phyloP scores from a whole-genome alignment of 2,888 invertebrate species.

The Atethmia centrago region DNA sequence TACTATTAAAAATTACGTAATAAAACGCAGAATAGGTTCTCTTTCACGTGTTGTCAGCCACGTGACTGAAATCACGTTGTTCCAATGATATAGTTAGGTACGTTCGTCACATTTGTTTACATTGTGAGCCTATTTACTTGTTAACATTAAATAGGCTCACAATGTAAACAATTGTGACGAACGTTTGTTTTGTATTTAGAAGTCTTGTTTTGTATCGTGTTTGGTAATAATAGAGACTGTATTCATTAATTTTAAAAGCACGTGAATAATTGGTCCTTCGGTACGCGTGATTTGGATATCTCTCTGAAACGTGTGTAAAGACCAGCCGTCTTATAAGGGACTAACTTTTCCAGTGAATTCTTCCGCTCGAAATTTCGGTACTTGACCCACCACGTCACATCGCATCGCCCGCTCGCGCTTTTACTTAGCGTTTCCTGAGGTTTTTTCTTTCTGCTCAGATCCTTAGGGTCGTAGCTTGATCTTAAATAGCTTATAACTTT shows the following conservation, averaged over 20 bases:
- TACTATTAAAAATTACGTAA: conserved; percentile 45
- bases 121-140: conserved; percentile 19
- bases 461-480: too few species aligned
- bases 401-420: too few species aligned
- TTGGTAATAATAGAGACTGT: conserved; percentile 24
- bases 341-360: too few species aligned
- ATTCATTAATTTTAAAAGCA: conserved; percentile 38
- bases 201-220: conserved; percentile 26
- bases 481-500: too few species aligned
- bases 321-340: background rate
- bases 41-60: conserved; percentile 55
- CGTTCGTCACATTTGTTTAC: conserved; percentile 39
- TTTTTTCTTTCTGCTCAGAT: too few species aligned
- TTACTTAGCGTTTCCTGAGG: too few species aligned
- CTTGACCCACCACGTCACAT: too few species aligned
- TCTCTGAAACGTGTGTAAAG: conserved; percentile 19
- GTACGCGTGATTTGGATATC: conserved; percentile 22
- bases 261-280: conserved; percentile 25
- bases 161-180: too few species aligned
- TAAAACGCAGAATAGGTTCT: conserved; percentile 25
- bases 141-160: too few species aligned
- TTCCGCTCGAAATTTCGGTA: too few species aligned
- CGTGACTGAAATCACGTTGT: conserved; percentile 65
- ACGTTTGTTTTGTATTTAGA: conserved; percentile 37
- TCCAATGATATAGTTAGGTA: conserved; percentile 55